Base-by-base conservation (phyloP, 2,888 invertebrate genomes). In the Erebia ligea region DNA sequence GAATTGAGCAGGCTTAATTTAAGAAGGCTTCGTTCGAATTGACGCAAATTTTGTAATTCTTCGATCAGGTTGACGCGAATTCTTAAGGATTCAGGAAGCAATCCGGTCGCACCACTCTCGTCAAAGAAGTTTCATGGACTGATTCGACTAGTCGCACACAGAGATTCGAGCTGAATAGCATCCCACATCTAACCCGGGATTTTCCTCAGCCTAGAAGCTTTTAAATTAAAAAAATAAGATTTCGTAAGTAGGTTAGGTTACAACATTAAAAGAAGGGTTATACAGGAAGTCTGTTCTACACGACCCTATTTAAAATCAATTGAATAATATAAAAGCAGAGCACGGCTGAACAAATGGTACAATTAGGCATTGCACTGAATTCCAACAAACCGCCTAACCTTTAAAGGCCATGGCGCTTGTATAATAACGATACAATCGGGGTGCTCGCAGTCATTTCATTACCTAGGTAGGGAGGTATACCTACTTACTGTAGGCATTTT, bases 331-430 rank as follows among this genome's bases (percentile, higher is more conserved):
- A 10, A 48, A 48, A 50, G 64, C 62, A 57, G 56, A 68, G 15
- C 58, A 57, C 62, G 19, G 64, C 21, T 42, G 13, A 66, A 45
- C 54, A 56, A 48, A 71, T 69, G 67, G 67, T 68, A 65, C 50
- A 72, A 72, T 67, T 64, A 69, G 54, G 48, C 61, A 58, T 70
- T 70, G 68, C 68, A 61, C 50, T 68, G 40, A 68, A 68, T 72
- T 68, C 59, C 70, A 66, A 74, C 67, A 74, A 74, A 63, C 71
- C 11, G 54, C 68, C 56, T 73, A 76, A 78, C 78, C 78, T 78
- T 76, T 78, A 78, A 77, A 78, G 73, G 77, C 75, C 73, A 72
- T 13, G n/a, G n/a, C 68, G 67, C 66, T 73, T 76, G 73, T 75
- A 72, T 72, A 75, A 75, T 71, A 71, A 71, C 65, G 64, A 73